These are phyloP conservation scores for Drosophila ficusphila DNA, from an alignment of 1,140 invertebrate genomes.

Conservation along the genomic window DNA sequence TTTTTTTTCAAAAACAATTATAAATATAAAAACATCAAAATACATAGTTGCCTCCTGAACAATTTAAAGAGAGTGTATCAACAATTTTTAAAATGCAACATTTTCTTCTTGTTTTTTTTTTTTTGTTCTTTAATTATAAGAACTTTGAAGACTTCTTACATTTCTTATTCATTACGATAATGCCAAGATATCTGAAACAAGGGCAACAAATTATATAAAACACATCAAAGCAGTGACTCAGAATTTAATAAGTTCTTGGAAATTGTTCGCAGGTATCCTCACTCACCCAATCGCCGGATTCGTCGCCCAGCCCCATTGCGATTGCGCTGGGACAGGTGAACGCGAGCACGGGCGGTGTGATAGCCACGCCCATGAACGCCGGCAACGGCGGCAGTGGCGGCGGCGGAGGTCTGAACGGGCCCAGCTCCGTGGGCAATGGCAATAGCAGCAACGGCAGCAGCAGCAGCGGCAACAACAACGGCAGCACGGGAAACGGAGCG, in stretches of 20 bases:
- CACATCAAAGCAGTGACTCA: neutral
- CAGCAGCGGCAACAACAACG: constrained; percentile 82
- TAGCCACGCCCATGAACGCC: constrained; percentile 70
- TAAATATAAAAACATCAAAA: too few species aligned
- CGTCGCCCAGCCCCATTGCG: constrained; percentile 92
- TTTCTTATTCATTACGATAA: too few species aligned
- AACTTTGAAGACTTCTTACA: too few species aligned
- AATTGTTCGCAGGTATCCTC: constrained; percentile 88
- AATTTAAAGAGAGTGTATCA: too few species aligned
- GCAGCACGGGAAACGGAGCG: constrained; percentile 63
- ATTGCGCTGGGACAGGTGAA: constrained; percentile 88
- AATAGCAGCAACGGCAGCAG: constrained; percentile 83
- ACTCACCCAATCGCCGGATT: constrained; percentile 93
- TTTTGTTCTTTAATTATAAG: too few species aligned
- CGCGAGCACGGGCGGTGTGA: constrained; percentile 71
- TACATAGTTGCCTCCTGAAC: too few species aligned
- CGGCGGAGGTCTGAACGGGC: constrained; percentile 77
- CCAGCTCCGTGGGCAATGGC: constrained; percentile 63
- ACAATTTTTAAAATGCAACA: too few species aligned
- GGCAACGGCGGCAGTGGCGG: constrained; percentile 84
- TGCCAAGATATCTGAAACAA: too few species aligned
- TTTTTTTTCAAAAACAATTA: neutral
- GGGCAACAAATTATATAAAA: too few species aligned
- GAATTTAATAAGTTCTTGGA: neutral
- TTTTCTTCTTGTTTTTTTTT: too few species aligned